Base-by-base conservation (phyloP, 35 echinoderm and acorn worm species). In the Apostichopus parvimensis region DNA sequence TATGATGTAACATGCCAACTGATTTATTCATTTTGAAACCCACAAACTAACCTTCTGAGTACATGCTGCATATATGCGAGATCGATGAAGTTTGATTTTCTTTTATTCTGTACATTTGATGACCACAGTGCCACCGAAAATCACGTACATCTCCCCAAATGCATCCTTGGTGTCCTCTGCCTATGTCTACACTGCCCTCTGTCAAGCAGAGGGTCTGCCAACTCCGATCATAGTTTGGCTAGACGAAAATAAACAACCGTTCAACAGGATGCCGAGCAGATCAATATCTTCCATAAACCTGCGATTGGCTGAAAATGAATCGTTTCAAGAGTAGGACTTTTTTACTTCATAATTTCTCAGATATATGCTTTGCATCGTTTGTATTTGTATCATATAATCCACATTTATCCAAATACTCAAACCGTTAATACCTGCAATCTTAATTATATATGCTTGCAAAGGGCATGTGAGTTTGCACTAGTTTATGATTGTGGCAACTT, bases 101-200 rank as follows among this genome's bases (percentile, higher is more conserved):
- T 45, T 45, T 45, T 45, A 45, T 45, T 45, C 34, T 45, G 34
- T 45, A 45, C 34, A 45, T 45, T 2, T 45, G 34, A 45, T 45
- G 34, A 68, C 9, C 5, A 14, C 64, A 82, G 79, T 53, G n/a
- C 52, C 79, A 17, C 79, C 79, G 0, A 54, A 15, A 82, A 82
- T 82, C 14, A 82, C 79, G 5, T 82, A 56, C 55, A 54, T 82
- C 5, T 82, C 79, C 45, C 45, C 10, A 6, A 82, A 82, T 82
- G 79, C 79, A 55, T 82, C 79, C 10, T 25, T 82, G 8, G 1
- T 56, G 17, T 9, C 8, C n/a, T 25, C 17, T 54, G n/a, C 2
- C 55, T 45, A 45, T 45, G 9, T 34, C 14, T 56, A 82, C 52
- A 82, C 79, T 14, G 10, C 55, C 7, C 8, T 82, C 17, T 82